A percentile compares a stretch with the other conserved stretches of the same genome.
phyloP scores from a whole-genome alignment of 2,888 invertebrate species.

The Calameuta pallipes region DNA sequence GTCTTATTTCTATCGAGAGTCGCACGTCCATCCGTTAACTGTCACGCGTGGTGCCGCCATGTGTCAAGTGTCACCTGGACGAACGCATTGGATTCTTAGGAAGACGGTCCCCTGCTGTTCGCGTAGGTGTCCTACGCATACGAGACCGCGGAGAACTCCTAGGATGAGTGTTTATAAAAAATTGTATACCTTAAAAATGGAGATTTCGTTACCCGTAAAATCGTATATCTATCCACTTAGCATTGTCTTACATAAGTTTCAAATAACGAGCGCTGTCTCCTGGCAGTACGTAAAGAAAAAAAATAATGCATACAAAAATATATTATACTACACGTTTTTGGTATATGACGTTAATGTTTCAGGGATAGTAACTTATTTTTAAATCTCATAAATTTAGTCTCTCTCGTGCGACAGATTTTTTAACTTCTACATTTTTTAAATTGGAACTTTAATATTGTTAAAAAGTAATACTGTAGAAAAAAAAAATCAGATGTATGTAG shows the following conservation, averaged over 20 bases:
- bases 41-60: slow-evolving; percentile 30
- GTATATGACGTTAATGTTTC: background rate
- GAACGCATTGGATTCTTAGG: slow-evolving; percentile 23
- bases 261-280: background rate
- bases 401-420: background rate
- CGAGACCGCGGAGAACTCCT: slow-evolving; percentile 3
- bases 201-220: background rate
- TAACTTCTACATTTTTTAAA: too few species aligned
- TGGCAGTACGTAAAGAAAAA: background rate
- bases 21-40: slow-evolving; percentile 30
- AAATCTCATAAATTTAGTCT: background rate
- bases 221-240: background rate
- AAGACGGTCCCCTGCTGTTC: slow-evolving; percentile 18
- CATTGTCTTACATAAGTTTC: background rate
- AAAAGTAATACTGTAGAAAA: too few species aligned
- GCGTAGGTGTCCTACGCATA: slow-evolving; percentile 45
- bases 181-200: background rate
- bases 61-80: slow-evolving; percentile 49
- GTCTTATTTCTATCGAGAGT: slow-evolving; percentile 4
- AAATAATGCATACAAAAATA: background rate
- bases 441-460: too few species aligned
- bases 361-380: background rate
- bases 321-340: background rate
- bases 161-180: background rate
- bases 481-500: too few species aligned